Evolutionary conservation across 2,113 vertebrate species (phyloP).

Genomic region (Struthidea cinerea): DNA sequence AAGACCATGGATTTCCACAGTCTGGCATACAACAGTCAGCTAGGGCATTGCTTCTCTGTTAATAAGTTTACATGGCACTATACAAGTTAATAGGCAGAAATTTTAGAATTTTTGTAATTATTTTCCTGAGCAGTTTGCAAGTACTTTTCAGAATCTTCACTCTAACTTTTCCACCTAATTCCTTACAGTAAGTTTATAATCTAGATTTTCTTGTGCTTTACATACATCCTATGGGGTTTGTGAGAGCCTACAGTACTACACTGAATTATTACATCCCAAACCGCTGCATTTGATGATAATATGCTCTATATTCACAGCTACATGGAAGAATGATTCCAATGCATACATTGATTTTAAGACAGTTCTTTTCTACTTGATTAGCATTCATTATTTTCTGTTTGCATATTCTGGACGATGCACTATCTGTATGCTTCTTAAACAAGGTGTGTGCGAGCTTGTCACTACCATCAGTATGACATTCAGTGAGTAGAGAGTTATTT

Average conservation of each 20-base stretch:
- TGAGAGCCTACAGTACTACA: background rate
- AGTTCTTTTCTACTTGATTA: background rate
- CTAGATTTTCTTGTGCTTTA: slow-evolving; percentile 60
- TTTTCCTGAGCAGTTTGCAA: slow-evolving; percentile 55
- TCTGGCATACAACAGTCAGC: background rate
- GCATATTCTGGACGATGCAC: background rate
- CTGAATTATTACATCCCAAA: background rate
- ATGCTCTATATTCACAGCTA: background rate
- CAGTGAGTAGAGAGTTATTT: slow-evolving; percentile 7
- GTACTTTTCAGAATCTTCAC: background rate
- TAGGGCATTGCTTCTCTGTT: background rate
- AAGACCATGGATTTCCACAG: background rate
- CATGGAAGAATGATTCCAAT: background rate
- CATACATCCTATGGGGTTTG: background rate
- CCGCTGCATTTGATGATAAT: background rate
- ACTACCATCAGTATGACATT: background rate
- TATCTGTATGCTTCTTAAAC: background rate
- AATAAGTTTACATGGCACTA: background rate
- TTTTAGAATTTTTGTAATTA: background rate
- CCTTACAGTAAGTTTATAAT: background rate
- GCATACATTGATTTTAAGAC: background rate
- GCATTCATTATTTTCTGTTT: background rate
- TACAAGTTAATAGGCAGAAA: background rate
- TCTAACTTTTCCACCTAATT: background rate
- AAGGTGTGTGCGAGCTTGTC: background rate